Base-by-base conservation (phyloP, 2,113 vertebrate genomes). In the Tricholaema leucomelas region DNA sequence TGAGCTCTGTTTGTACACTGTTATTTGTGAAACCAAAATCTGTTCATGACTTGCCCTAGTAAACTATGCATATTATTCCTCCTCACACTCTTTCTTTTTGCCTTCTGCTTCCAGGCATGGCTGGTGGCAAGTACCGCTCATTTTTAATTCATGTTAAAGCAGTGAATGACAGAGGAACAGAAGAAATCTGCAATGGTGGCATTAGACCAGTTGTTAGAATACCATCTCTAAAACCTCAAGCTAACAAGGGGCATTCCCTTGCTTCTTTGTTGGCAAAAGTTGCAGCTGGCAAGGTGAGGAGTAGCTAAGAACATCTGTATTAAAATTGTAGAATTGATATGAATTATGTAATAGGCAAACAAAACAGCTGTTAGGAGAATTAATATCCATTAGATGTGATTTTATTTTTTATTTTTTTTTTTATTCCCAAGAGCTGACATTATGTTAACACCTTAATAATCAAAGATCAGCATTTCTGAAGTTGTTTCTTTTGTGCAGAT, bases 61-160 rank as follows among this genome's bases (percentile, higher is more conserved):
- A 67, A 95, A 91, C 36, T 24, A 5, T 65, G n/a, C 8, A 36
- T 54, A 83, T 77, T 89, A 15, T 73, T 73, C 6, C 4, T 7
- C 31, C 6, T 4, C 2, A 8, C 2, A 2, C 2, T 8, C 6
- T 6, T 3, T 13, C 6, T 3, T 15, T 56, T 58, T 55, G 8
- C 17, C 27, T 8, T 27, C 12, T 58, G 5, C 25, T 92, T 96
- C 3, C 91, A 99, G 99, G 99, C 75, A 99, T 99, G 99, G 98
- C 99, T 42, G 99, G 99, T 96, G 99, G 99, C 80, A 99, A 99
- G 96, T 99, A 99, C 59, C 99, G 99, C 77, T 99, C 99, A 2
- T 99, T 99, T 97, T 98, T 99, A 98, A 99, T 99, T 88, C 99
- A 99, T 64, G 99, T 99, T 59, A 99, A 99, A 97, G 98, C 99